These are phyloP conservation scores for Drosophila subsilvestris DNA, from an alignment of 2,888 invertebrate species.

Conservation along the genomic window DNA sequence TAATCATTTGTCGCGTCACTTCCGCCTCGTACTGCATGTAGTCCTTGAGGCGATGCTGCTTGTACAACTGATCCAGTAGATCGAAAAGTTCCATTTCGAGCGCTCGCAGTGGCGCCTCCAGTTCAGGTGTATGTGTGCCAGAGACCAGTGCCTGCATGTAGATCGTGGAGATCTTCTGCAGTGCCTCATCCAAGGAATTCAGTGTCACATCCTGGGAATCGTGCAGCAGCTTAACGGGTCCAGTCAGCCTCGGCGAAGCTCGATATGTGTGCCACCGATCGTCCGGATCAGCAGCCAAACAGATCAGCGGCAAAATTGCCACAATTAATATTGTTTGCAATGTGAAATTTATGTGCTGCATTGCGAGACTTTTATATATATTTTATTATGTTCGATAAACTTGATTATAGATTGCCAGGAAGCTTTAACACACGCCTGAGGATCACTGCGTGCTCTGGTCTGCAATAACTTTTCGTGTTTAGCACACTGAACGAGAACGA, in stretches of 20 bases:
- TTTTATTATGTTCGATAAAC: background rate
- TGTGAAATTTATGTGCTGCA: background rate
- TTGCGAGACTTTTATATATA: background rate
- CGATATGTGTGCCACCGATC: slow-evolving; percentile 50
- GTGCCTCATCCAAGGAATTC: slow-evolving; percentile 66
- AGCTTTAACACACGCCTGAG: slow-evolving; percentile 61
- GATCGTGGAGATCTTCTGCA: slow-evolving; percentile 70
- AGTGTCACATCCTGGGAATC: slow-evolving; percentile 60
- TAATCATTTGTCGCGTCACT: slow-evolving; percentile 80
- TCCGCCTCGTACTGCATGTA: slow-evolving; percentile 81
- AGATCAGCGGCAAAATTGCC: slow-evolving; percentile 18
- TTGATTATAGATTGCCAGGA: background rate
- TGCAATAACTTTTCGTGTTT: slow-evolving; percentile 45
- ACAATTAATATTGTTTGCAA: slow-evolving; percentile 15
- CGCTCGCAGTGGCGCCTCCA: slow-evolving; percentile 68
- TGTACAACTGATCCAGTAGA: slow-evolving; percentile 73
- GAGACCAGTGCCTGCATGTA: slow-evolving; percentile 80
- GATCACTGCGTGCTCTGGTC: slow-evolving; percentile 64
- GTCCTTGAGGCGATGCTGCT: slow-evolving; percentile 73
- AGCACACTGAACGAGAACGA: slow-evolving; percentile 8
- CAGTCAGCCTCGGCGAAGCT: slow-evolving; percentile 67
- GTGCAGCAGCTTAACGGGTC: slow-evolving; percentile 51
- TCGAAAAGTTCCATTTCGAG: slow-evolving; percentile 78
- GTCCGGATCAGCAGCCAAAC: slow-evolving; percentile 2
- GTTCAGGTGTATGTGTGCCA: slow-evolving; percentile 73